phyloP scores from a whole-genome alignment of 2,888 invertebrate genomes.

The Meta bourneti region DNA sequence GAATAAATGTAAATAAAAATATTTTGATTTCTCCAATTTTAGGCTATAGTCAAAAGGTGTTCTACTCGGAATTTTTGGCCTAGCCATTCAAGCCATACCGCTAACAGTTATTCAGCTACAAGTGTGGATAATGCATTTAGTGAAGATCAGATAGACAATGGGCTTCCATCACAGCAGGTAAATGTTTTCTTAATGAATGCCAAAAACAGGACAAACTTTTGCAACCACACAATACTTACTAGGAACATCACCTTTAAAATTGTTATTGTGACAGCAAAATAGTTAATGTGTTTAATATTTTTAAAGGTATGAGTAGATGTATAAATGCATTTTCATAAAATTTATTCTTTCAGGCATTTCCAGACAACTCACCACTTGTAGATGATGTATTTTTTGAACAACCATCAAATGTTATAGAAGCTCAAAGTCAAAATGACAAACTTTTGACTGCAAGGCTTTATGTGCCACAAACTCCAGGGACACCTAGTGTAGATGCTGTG shows the following conservation, averaged over 20 bases:
- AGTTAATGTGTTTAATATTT: background rate
- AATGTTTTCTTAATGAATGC: background rate
- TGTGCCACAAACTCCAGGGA: slow-evolving; percentile 61
- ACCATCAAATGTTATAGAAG: slow-evolving; percentile 57
- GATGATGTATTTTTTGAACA: slow-evolving; percentile 76
- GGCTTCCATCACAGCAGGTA: slow-evolving; percentile 76
- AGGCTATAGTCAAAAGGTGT: slow-evolving; percentile 71
- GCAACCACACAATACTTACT: background rate
- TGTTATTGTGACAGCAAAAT: background rate
- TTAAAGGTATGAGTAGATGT: background rate
- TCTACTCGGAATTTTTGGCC: slow-evolving; percentile 73
- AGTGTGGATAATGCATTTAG: slow-evolving; percentile 78
- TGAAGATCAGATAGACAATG: slow-evolving; percentile 75
- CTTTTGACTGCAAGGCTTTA: slow-evolving; percentile 67
- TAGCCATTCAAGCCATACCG: slow-evolving; percentile 57
- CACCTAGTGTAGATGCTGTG: slow-evolving; percentile 69
- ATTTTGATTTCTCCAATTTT: slow-evolving; percentile 9
- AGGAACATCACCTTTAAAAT: background rate
- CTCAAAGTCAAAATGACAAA: slow-evolving; percentile 66
- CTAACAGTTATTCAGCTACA: slow-evolving; percentile 79
- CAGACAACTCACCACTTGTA: slow-evolving; percentile 68
- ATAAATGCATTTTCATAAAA: background rate
- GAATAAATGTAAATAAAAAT: background rate
- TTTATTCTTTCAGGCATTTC: slow-evolving; percentile 49
- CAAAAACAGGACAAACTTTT: too few relatives aligned